Base-by-base conservation (phyloP, 2,888 invertebrate genomes). In the Deladenus siricidicola region DNA sequence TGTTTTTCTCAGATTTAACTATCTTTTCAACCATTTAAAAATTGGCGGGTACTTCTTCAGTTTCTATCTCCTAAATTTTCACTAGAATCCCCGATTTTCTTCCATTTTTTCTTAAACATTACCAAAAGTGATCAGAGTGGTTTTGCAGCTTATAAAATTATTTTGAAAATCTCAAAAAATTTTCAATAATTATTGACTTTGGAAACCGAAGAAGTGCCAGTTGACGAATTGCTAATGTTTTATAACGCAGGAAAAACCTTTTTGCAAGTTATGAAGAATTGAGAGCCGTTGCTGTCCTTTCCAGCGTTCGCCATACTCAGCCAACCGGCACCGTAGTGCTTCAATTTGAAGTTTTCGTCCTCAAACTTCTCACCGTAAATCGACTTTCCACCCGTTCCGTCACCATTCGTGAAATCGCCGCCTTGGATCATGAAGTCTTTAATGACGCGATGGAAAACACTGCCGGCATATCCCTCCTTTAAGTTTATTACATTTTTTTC, bases 181-280 rank as follows among this genome's bases (percentile, higher is more conserved):
- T n/a, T n/a, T n/a, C n/a, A n/a, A n/a, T n/a, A n/a, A n/a, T n/a
- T n/a, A n/a, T n/a, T n/a, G n/a, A n/a, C n/a, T n/a, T n/a, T n/a
- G n/a, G n/a, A n/a, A n/a, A n/a, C n/a, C n/a, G n/a, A n/a, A n/a
- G n/a, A n/a, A n/a, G n/a, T n/a, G n/a, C n/a, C n/a, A n/a, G n/a
- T n/a, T n/a, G n/a, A n/a, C n/a, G n/a, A n/a, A n/a, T n/a, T n/a
- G n/a, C n/a, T n/a, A n/a, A n/a, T n/a, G n/a, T n/a, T n/a, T n/a
- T 1, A 24, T 51, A 17, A 10, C 23, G 34, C 0, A 87, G 86
- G 1, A 90, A 86, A 6, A 19, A 47, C 47, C 6, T 86, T 85
- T 64, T 87, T 85, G 1, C 88, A 87, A 8, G 89, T 90, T 71
- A 92, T 88, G 79, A 91, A 87, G 81, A 92, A 92, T 80, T 92